Evolutionary conservation across 2,888 invertebrate genomes (phyloP), one percentile per base, ranked within the genome.

Genomic region (Amblyjoppa proteus): DNA sequence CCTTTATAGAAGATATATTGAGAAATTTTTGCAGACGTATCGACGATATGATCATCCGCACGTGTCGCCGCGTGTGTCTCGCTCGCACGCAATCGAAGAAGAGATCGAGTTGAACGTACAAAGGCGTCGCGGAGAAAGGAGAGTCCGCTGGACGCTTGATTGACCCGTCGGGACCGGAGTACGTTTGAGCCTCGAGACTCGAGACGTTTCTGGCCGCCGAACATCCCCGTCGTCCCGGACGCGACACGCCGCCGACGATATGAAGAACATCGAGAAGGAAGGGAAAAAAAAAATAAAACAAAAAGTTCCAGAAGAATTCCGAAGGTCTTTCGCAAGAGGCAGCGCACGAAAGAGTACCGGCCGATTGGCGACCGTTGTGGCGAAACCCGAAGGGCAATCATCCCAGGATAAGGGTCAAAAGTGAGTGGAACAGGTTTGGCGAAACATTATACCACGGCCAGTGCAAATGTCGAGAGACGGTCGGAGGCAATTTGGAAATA

Each of bases 321-420:
- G 79, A 61, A 61, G 71, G 79, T 71, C 79, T 79, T 64, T 31
- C 64, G 25, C 13, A 34, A 56, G 31, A 41, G 73, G 34, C 73
- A 34, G 34, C 16, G 45, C 34, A 34, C 34, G 6, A 25, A 53
- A 9, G 11, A n/a, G 56, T 20, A 13, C 25, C 25, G 28, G 5
- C 11, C 3, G 11, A 58, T 58, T 58, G 11, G 11, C 74, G 74
- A 28, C 9, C 49, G 20, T 61, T 9, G 53, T 7, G 53, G 11
- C 34, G 75, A 74, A 75, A 51, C 13, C 53, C 77, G 77, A 77
- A 77, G 77, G 77, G 68, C 77, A 56, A 77, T 68, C 66, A 51
- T 38, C 74, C n/a, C 5, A 16, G 76, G 66, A 20, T 53, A 77
- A 77, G 68, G 77, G 77, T 28, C 11, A 68, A 51, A 77, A 34